Evolutionary conservation across 1,140 invertebrate species (phyloP).

Genomic region (Drosophila prosaltans): DNA sequence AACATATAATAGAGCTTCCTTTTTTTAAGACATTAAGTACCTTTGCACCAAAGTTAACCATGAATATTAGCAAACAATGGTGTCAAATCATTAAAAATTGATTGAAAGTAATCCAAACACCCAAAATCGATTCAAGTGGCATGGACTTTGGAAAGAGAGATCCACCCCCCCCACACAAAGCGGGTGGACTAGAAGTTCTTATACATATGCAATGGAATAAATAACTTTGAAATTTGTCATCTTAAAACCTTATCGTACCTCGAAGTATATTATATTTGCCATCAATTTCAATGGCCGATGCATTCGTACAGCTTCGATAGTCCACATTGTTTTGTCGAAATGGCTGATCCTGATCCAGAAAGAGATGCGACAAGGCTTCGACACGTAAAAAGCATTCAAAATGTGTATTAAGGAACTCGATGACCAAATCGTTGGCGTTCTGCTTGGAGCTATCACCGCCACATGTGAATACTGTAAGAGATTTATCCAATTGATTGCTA

Average conservation of each 20-base stretch:
- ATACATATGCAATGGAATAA: too few relatives aligned
- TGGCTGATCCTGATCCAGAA: conserved; percentile 86
- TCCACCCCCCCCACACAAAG: too few relatives aligned
- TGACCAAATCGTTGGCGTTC: conserved; percentile 28
- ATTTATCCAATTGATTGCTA: conserved; percentile 55
- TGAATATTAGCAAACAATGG: neutral
- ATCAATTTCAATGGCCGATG: conserved; percentile 83
- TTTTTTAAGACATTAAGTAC: neutral
- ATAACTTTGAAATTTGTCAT: too few relatives aligned
- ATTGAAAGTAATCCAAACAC: too few relatives aligned
- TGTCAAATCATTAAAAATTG: too few relatives aligned
- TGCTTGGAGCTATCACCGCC: conserved; percentile 2
- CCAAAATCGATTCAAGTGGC: too few relatives aligned
- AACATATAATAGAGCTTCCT: neutral
- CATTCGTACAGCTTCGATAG: conserved; percentile 83
- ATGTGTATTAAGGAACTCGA: conserved; percentile 89
- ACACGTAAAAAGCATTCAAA: conserved; percentile 96
- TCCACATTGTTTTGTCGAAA: conserved; percentile 74
- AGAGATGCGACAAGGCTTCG: conserved; percentile 95
- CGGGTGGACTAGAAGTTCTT: too few relatives aligned
- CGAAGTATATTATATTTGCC: conserved; percentile 70
- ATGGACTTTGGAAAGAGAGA: too few relatives aligned
- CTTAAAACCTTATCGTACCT: conserved; percentile 37
- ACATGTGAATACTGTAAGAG: conserved; percentile 33
- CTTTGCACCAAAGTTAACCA: neutral